Evolutionary conservation across 1,140 invertebrate species (phyloP), one percentile per base, ranked within the genome.

Genomic region (Drosophila pachea): DNA sequence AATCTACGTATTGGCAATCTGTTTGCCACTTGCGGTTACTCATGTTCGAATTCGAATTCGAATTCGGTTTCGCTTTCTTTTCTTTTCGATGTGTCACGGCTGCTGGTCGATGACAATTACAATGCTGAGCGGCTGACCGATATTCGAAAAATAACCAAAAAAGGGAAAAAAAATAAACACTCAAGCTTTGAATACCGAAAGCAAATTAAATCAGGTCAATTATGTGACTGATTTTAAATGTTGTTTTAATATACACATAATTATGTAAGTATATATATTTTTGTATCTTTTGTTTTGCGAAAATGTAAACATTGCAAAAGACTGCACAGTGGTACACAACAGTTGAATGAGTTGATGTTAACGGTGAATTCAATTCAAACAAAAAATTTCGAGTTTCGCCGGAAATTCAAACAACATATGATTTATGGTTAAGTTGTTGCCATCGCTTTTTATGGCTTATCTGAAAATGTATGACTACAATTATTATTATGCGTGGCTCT

Each of bases 321-420:
- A 64, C 32, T 48, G 53, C 42, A 47, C 59, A 56, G 55, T 42
- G 31, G 31, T 14, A 29, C 7, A 11, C 35, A 53, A 35, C 14
- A 38, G 31, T 9, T 14, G 7, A 16, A 16, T 12, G 11, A 5
- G n/a, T 45, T 45, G 7, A 16, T 2, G 42, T 8, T 38, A 38
- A 38, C 7, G 35, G 0, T 9, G 7, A 36, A 9, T 36, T 36
- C 35, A 36, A 36, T 36, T 36, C 2, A 7, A 8, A 11, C 36
- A 38, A 22, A 1, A 22, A 35, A 32, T 62, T n/a, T 14, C 8
- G 35, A 78, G 76, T 83, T 83, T 83, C 78, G 84, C 78, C 78
- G 78, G 78, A 83, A 83, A 83, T 83, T 73, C 78, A 84, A 79
- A 79, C 76, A 78, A 79, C 79, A 78, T 78, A 76, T 56, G 79